phyloP scores from a whole-genome alignment of 2,797 vertebrate species.

The Emys orbicularis region DNA sequence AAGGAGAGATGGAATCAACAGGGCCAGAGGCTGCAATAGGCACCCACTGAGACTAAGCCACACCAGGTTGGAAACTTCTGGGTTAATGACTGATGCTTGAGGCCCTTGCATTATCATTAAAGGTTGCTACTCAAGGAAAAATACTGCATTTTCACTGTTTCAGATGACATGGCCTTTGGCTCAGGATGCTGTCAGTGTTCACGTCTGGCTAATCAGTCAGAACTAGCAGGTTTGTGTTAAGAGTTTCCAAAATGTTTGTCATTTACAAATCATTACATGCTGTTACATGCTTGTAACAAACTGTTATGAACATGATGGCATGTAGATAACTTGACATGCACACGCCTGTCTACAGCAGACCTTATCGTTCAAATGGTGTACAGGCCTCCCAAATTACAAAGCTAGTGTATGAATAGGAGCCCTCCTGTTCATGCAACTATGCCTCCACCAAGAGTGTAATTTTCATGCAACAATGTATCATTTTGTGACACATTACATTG shows the following conservation, averaged over 20 bases:
- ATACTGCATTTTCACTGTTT: not conserved
- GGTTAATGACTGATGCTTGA: not conserved
- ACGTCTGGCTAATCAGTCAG: not conserved
- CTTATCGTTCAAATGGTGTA: not conserved
- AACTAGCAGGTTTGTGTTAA: not conserved
- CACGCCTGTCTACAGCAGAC: not conserved
- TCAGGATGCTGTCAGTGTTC: not conserved
- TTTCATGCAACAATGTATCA: not conserved
- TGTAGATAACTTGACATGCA: not conserved
- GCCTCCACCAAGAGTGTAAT: not conserved
- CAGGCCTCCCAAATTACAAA: fast-evolving
- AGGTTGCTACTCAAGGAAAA: not conserved
- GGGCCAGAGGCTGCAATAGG: not conserved
- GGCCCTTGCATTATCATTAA: not conserved
- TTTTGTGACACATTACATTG: slow-evolving; percentile 19
- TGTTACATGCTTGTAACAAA: not conserved
- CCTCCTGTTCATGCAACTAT: slow-evolving; percentile 19
- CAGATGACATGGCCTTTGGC: not conserved
- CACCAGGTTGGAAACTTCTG: not conserved
- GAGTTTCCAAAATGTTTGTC: not conserved
- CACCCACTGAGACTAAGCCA: not conserved
- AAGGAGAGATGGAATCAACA: not conserved
- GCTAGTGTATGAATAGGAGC: not conserved
- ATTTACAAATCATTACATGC: not conserved
- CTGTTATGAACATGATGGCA: not conserved